Evolutionary conservation across 2,888 invertebrate genomes (phyloP).

Genomic region (Drosophila paracracens): DNA sequence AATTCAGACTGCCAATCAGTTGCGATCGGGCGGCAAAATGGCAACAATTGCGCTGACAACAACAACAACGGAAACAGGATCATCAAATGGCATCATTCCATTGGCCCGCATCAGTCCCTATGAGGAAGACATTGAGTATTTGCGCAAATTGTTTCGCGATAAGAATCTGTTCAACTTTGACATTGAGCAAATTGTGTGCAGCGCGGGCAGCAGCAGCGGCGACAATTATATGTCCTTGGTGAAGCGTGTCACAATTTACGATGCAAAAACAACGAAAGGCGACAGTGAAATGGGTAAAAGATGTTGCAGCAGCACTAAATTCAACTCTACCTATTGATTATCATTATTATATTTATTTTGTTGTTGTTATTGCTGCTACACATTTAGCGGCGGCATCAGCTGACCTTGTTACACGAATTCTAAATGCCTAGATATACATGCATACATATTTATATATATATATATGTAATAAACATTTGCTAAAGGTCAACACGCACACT

Average conservation of each 20-base stretch:
- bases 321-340: slow-evolving; percentile 54
- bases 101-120: slow-evolving; percentile 47
- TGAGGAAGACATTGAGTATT: slow-evolving; percentile 78
- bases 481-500: slow-evolving; percentile 73
- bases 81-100: slow-evolving; percentile 37
- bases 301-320: slow-evolving; percentile 12
- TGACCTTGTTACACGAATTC: slow-evolving; percentile 78
- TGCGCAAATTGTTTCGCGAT: slow-evolving; percentile 66
- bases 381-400: slow-evolving; percentile 50
- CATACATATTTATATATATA: slow-evolving; percentile 43
- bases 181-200: slow-evolving; percentile 71
- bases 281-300: slow-evolving; percentile 35
- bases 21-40: slow-evolving; percentile 18
- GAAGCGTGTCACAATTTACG: slow-evolving; percentile 79
- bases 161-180: slow-evolving; percentile 71
- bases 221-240: slow-evolving; percentile 85
- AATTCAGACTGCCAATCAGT: slow-evolving; percentile 17
- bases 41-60: slow-evolving; percentile 24
- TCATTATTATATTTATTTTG: slow-evolving; percentile 15
- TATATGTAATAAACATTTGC: slow-evolving; percentile 70
- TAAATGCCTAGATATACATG: slow-evolving; percentile 65
- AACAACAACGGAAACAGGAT: slow-evolving; percentile 29
- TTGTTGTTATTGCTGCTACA: slow-evolving; percentile 42
- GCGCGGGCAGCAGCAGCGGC: slow-evolving; percentile 82
- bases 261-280: slow-evolving; percentile 21